These are phyloP conservation scores for Dioctria linearis DNA, from an alignment of 2,888 invertebrate species.

Conservation along the genomic window DNA sequence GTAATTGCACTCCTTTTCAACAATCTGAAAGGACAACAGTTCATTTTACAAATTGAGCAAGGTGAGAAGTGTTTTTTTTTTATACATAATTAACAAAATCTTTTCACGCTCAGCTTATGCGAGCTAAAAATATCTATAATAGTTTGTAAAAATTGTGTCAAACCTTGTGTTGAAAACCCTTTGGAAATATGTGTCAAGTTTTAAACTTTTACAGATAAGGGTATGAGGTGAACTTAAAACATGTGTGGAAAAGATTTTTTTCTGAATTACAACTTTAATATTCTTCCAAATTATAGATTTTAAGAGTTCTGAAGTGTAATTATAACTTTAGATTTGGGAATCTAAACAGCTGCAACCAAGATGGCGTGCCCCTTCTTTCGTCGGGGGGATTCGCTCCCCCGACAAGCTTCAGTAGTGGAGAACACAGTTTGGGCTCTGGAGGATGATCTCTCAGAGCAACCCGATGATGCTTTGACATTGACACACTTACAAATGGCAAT, in stretches of 20 bases:
- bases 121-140: not conserved
- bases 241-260: not conserved
- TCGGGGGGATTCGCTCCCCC: conserved; percentile 67
- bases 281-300: too few relatives aligned
- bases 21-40: not conserved
- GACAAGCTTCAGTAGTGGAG: conserved; percentile 69
- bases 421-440: conserved; percentile 67
- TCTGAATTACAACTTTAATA: too few relatives aligned
- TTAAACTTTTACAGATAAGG: not conserved
- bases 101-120: not conserved
- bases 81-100: not conserved
- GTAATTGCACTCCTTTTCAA: too few relatives aligned
- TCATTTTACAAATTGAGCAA: not conserved
- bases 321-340: too few relatives aligned
- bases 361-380: conserved; percentile 71
- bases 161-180: not conserved
- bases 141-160: not conserved
- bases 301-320: too few relatives aligned
- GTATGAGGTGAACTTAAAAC: conserved; percentile 9
- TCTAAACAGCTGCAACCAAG: conserved; percentile 53
- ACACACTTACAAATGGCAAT: conserved; percentile 87
- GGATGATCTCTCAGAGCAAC: conserved; percentile 67
- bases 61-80: not conserved
- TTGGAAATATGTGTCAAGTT: conserved; percentile 29
- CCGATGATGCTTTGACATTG: conserved; percentile 72